Conservation (phyloP, 1,140 invertebrate genomes). For the Choristoneura fumiferana region DNA sequence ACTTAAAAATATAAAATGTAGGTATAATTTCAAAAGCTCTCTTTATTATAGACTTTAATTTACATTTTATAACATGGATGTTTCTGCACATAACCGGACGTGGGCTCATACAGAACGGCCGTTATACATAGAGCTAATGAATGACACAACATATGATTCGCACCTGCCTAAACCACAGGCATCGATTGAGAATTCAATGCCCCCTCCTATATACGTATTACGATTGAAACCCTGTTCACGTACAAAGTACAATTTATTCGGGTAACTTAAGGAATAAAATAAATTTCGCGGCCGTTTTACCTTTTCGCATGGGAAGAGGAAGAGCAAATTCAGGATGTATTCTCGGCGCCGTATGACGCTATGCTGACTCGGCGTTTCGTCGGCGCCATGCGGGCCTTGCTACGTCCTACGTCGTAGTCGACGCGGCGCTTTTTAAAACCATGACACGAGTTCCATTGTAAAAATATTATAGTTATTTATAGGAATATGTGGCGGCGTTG, state of each 20-base stretch:
- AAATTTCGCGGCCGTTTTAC: conserved; percentile 54
- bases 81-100: conserved; percentile 9
- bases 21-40: too few relatives aligned
- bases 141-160: conserved; percentile 15
- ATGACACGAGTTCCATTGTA: conserved; percentile 2
- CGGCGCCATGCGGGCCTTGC: conserved; percentile 31
- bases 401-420: conserved; percentile 22
- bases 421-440: conserved; percentile 21
- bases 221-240: conserved; percentile 43
- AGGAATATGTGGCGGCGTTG: not conserved
- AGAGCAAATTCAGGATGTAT: conserved; percentile 46
- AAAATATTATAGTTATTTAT: conserved; percentile 7
- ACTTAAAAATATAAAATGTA: too few relatives aligned
- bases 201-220: conserved; percentile 11
- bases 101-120: conserved; percentile 10
- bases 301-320: conserved; percentile 46
- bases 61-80: conserved; percentile 1
- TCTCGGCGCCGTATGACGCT: conserved; percentile 44
- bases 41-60: too few relatives aligned
- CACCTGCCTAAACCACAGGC: conserved; percentile 10
- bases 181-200: conserved; percentile 12
- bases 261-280: conserved; percentile 57
- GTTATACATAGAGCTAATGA: conserved; percentile 15
- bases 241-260: conserved; percentile 58
- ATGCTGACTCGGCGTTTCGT: conserved; percentile 45